A percentile compares a stretch with the other conserved stretches of the same genome.
Evolutionary conservation across 2,797 vertebrate species (phyloP).

Genomic region (Gambelia wislizenii): DNA sequence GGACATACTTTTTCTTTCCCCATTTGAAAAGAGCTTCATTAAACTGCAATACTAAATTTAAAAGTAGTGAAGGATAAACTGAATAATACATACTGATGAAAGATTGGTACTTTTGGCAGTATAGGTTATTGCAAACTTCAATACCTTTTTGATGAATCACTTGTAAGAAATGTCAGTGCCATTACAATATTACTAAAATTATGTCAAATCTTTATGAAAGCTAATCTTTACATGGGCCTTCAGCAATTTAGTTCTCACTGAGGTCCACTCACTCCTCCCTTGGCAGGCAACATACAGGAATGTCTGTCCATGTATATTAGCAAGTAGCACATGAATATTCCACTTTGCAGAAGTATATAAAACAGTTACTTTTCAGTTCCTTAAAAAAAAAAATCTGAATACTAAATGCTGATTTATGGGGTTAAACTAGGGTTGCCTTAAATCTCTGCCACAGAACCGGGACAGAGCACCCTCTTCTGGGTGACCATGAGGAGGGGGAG

Average conservation of each 20-base stretch:
- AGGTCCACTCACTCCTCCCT: neutral
- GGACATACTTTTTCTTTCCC: neutral
- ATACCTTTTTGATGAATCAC: neutral
- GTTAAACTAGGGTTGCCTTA: no score
- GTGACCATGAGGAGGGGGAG: no score
- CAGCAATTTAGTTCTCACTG: neutral
- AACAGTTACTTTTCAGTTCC: no score
- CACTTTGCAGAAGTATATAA: no score
- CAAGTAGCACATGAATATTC: neutral
- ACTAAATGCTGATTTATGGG: no score
- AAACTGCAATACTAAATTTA: neutral
- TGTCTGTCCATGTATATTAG: neutral
- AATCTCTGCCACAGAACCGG: no score
- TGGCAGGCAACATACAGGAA: neutral
- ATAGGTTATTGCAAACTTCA: neutral
- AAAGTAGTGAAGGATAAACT: neutral
- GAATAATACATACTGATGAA: neutral
- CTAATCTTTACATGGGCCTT: neutral
- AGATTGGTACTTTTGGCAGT: neutral
- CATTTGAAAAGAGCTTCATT: neutral
- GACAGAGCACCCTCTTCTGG: no score
- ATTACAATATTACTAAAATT: neutral
- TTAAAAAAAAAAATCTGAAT: no score
- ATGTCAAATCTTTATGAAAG: neutral
- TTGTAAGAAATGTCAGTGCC: neutral